Percentiles rank a stretch among this genome's conserved stretches.
phyloP scores from a whole-genome alignment of 2,888 invertebrate species.

The Acleris cristana region DNA sequence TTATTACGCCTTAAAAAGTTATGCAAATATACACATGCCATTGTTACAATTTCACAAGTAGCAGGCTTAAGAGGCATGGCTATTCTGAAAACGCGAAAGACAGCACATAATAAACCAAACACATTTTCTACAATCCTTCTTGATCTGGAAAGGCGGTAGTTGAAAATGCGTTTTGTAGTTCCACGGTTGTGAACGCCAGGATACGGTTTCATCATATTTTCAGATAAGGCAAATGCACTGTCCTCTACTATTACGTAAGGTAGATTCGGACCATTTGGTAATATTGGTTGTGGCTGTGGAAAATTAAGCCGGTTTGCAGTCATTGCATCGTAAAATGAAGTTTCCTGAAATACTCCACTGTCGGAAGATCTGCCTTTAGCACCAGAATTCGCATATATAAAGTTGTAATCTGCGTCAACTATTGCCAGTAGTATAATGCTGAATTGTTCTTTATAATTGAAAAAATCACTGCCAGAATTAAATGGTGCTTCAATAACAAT shows the following conservation, averaged over 20 bases:
- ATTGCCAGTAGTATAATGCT: constrained; percentile 45
- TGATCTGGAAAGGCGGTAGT: constrained; percentile 42
- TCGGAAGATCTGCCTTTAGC: constrained; percentile 46
- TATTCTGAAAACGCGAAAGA: constrained; percentile 40
- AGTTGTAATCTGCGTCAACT: constrained; percentile 44
- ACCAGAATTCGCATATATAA: constrained; percentile 45
- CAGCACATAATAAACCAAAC: constrained; percentile 34
- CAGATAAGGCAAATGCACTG: constrained; percentile 48
- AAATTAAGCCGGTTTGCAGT: constrained; percentile 42
- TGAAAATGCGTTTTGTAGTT: constrained; percentile 40
- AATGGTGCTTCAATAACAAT: constrained; percentile 41
- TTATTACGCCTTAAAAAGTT: constrained; percentile 39
- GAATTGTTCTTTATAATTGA: constrained; percentile 44
- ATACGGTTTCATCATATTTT: constrained; percentile 47
- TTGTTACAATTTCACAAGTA: constrained; percentile 44
- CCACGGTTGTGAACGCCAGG: constrained; percentile 41
- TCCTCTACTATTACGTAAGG: constrained; percentile 50
- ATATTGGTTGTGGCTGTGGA: constrained; percentile 44
- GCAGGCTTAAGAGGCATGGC: constrained; percentile 44
- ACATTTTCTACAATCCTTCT: constrained; percentile 43
- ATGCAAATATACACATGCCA: constrained; percentile 45
- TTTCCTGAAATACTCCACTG: constrained; percentile 48
- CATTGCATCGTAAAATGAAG: constrained; percentile 45
- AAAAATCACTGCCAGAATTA: constrained; percentile 46
- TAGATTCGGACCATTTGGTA: constrained; percentile 41